Evolutionary conservation across 2,113 vertebrate species (phyloP).

Genomic region (Ciconia stormi): DNA sequence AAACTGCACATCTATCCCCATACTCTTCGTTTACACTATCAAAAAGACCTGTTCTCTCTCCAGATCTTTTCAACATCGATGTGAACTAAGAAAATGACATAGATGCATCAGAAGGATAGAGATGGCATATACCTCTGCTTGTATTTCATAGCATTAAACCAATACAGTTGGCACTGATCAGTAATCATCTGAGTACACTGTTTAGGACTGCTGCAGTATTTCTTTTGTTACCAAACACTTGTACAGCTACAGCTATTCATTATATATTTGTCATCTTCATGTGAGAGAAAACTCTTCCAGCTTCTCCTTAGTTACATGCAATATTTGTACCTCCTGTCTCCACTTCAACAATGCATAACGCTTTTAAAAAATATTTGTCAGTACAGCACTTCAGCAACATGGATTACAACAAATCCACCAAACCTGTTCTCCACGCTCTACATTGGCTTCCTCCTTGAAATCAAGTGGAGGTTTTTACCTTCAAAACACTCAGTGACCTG

Average conservation of each 20-base stretch:
- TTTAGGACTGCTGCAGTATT: neutral
- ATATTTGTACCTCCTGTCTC: neutral
- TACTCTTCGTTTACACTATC: neutral
- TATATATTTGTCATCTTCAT: neutral
- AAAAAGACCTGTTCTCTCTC: neutral
- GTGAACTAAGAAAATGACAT: neutral
- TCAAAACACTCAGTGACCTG: neutral
- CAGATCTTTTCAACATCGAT: neutral
- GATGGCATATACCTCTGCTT: neutral
- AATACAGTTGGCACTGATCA: neutral
- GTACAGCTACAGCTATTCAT: neutral
- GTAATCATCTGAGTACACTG: neutral
- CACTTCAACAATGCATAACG: neutral
- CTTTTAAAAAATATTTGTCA: neutral
- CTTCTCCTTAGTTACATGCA: neutral
- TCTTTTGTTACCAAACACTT: neutral
- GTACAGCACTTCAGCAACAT: neutral
- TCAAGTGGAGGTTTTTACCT: neutral
- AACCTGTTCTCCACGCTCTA: neutral
- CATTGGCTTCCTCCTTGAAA: neutral
- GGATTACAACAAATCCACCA: neutral
- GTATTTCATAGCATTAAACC: neutral
- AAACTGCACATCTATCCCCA: neutral
- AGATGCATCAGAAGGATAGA: neutral
- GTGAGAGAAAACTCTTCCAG: neutral